Evolutionary conservation across 2,113 vertebrate genomes (phyloP).

Genomic region (Leucosticte australis): DNA sequence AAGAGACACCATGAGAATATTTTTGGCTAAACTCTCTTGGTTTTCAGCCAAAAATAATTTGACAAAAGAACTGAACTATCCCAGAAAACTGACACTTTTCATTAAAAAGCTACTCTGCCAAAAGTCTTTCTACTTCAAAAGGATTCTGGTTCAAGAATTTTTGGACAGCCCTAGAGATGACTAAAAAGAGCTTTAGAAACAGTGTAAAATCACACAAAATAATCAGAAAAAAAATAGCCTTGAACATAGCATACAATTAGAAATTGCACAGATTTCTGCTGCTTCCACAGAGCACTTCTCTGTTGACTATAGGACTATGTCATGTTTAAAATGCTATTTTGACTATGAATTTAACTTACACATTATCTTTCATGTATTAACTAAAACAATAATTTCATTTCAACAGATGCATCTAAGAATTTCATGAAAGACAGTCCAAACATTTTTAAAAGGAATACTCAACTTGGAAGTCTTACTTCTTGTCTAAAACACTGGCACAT

Average conservation of each 20-base stretch:
- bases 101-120: neutral
- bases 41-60: slow-evolving; percentile 59
- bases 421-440: neutral
- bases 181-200: neutral
- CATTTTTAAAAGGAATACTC: neutral
- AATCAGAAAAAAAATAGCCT: neutral
- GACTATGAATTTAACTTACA: neutral
- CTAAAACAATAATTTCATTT: neutral
- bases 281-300: neutral
- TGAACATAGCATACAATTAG: neutral
- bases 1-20: slow-evolving; percentile 41
- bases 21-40: slow-evolving; percentile 46
- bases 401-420: neutral
- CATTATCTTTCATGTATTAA: neutral
- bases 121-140: neutral
- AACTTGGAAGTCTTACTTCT: neutral
- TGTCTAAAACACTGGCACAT: neutral
- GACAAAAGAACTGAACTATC: slow-evolving; percentile 17
- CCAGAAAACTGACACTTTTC: neutral
- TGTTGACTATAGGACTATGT: neutral
- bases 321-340: neutral
- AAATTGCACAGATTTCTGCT: neutral
- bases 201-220: neutral
- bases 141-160: neutral
- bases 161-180: neutral